Base-by-base conservation (phyloP, 2,797 vertebrate species). In the Gymnoscopelus braueri region DNA sequence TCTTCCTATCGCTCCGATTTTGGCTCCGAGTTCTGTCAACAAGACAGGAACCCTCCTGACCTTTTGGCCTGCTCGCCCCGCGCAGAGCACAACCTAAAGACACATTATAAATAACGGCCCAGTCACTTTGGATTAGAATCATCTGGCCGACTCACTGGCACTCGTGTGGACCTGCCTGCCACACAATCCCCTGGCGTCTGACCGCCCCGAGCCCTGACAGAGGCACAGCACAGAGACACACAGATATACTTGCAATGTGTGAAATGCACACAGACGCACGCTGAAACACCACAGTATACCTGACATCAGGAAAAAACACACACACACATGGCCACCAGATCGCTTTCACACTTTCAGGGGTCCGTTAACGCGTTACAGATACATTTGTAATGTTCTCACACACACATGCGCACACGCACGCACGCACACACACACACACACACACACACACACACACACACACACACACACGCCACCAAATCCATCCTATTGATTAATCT, bases 71-170 rank as follows among this genome's bases (percentile, higher is more conserved):
- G 62, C 59, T 87, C 78, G 71, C 79, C 83, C 61, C 54, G 50
- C 24, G 63, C 92, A 63, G 60, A 49, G 67, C 84, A 81, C 91
- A 93, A 93, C 94, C 93, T 95, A 94, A 94, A 93, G 88, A 75
- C 76, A 84, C 92, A 92, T 95, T 94, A 95, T 95, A 95, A 95
- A 96, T 95, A 96, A 95, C 92, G 80, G 90, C 93, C 94, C 91
- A 89, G 93, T 95, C 92, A 88, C 94, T 93, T 90, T 92, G 91
- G 93, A 96, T 89, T 94, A 96, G 93, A n/a, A 92, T 91, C 91
- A 90, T 95, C 94, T 94, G 95, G 94, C 93, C 94, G 94, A 94
- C 88, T 91, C 93, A 92, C 88, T 94, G 93, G 93, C 95, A 95
- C 85, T 68, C 60, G 80, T 61, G 63, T 66, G 66, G 62, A 84